A percentile compares a stretch with the other conserved stretches of the same genome.
Evolutionary conservation across 1,140 invertebrate species (phyloP).

Genomic region (Linepithema humile): DNA sequence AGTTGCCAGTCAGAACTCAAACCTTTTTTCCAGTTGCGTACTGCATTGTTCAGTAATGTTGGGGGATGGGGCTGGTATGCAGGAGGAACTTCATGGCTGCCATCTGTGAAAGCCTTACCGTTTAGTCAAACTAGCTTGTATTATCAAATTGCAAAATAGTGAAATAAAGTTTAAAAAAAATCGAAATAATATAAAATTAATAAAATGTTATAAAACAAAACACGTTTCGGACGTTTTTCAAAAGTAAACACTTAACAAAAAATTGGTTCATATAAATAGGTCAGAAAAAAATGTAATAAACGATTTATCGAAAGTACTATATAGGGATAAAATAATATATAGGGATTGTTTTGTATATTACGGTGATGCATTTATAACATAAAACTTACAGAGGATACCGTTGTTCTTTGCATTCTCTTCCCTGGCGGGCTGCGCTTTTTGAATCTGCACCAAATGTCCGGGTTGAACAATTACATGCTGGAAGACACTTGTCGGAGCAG

Average conservation of each 20-base stretch:
- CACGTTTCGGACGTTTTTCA: too few species aligned
- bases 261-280: not conserved
- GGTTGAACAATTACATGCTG: conserved; percentile 90
- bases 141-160: conserved; percentile 24
- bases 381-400: conserved; percentile 81
- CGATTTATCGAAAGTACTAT: not conserved
- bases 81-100: conserved; percentile 81
- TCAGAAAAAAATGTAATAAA: too few species aligned
- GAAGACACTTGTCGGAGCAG: conserved; percentile 84
- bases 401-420: conserved; percentile 80
- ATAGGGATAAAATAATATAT: not conserved
- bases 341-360: not conserved
- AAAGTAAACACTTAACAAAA: not conserved
- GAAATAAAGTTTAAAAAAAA: not conserved
- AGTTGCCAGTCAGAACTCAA: conserved; percentile 78
- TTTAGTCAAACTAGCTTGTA: conserved; percentile 77
- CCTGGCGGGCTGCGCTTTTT: conserved; percentile 75
- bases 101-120: conserved; percentile 83
- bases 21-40: conserved; percentile 83
- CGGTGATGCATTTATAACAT: not conserved
- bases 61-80: conserved; percentile 82
- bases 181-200: not conserved
- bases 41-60: conserved; percentile 80
- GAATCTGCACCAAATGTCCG: conserved; percentile 88
- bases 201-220: not conserved